These are phyloP conservation scores for Lontra canadensis DNA, from an alignment of 2,113 vertebrate species.

Conservation along the genomic window DNA sequence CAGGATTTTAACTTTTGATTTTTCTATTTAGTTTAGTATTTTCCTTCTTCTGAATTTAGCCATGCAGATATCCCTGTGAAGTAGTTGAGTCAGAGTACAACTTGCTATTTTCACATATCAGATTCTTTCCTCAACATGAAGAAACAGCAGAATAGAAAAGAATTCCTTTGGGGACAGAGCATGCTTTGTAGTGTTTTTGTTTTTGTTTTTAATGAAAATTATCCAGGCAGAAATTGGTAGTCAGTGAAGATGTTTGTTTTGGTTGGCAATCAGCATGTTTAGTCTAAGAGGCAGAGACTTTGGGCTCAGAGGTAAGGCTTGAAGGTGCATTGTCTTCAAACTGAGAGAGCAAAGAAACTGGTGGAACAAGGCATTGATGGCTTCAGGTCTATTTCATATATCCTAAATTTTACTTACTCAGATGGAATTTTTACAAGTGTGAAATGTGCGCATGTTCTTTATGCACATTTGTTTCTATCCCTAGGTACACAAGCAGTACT, in stretches of 20 bases:
- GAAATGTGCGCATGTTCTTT: background rate
- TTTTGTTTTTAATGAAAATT: background rate
- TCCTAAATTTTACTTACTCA: background rate
- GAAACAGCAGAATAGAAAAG: background rate
- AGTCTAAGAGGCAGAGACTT: constrained; percentile 27
- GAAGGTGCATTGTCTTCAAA: background rate
- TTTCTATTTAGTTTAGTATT: background rate
- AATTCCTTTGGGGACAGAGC: constrained; percentile 51
- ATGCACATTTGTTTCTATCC: background rate
- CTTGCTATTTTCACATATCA: background rate
- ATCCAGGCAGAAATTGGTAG: constrained; percentile 52
- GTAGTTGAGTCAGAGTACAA: background rate
- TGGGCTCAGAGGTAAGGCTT: constrained; percentile 11
- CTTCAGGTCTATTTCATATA: background rate
- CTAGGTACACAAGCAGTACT: background rate
- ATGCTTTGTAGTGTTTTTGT: background rate
- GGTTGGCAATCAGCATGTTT: constrained; percentile 73
- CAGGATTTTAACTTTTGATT: constrained; percentile 15
- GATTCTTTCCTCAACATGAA: background rate
- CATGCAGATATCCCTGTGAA: background rate
- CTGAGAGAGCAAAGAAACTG: background rate
- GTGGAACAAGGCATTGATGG: background rate
- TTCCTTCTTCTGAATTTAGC: constrained; percentile 11
- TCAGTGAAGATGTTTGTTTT: constrained; percentile 71
- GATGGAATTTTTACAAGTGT: background rate